phyloP scores from a whole-genome alignment of 1,140 invertebrate species.

The Cydia pomonella region DNA sequence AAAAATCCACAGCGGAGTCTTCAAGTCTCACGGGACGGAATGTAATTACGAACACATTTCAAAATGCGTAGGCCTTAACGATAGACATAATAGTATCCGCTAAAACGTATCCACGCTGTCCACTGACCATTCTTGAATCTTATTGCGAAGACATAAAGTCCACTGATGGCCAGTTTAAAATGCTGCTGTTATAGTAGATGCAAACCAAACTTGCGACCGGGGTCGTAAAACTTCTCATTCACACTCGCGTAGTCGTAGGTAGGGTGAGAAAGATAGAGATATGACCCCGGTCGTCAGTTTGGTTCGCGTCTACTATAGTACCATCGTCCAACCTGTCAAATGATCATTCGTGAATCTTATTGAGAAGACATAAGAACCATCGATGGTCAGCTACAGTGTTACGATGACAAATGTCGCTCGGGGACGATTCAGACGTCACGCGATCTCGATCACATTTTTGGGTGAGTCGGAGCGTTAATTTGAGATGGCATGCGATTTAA shows the following conservation, averaged over 20 bases:
- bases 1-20: neutral
- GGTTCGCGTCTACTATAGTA: no score
- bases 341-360: neutral
- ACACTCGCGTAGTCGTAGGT: no score
- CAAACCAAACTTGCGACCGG: no score
- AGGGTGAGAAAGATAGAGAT: no score
- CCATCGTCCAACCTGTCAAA: neutral
- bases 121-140: neutral
- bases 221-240: no score
- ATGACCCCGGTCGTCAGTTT: no score
- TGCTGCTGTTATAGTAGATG: neutral
- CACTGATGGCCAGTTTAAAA: neutral
- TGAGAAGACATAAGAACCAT: neutral
- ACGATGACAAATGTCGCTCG: slow-evolving; percentile 6
- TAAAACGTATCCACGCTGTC: neutral
- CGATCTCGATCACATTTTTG: slow-evolving; percentile 3
- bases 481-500: neutral
- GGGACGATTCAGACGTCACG: slow-evolving; percentile 2
- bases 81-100: slow-evolving; percentile 5
- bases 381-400: neutral
- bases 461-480: slow-evolving; percentile 3
- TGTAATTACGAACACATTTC: neutral
- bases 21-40: neutral
- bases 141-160: neutral
- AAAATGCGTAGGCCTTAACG: neutral